A percentile compares a stretch with the other conserved stretches of the same genome.
These are phyloP conservation scores for Psittacula cyanocephala DNA, from an alignment of 2,113 vertebrate species.

Conservation along the genomic window DNA sequence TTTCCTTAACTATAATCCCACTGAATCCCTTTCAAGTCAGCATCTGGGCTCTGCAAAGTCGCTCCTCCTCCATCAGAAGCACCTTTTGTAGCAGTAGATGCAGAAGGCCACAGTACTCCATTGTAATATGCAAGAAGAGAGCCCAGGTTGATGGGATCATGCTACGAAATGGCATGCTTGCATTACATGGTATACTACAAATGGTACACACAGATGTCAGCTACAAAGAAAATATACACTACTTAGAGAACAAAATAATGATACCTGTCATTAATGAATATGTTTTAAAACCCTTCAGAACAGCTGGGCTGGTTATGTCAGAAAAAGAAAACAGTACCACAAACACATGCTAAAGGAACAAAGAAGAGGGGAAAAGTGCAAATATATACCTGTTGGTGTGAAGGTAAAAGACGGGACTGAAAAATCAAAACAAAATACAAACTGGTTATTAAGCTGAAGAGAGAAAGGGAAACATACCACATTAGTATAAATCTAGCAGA, in stretches of 20 bases:
- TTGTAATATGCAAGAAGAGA: neutral
- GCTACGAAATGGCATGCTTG: neutral
- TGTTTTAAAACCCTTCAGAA: neutral
- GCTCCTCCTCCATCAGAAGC: neutral
- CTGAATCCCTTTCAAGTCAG: neutral
- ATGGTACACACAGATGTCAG: neutral
- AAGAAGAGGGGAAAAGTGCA: slow-evolving; percentile 76
- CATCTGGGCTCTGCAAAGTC: neutral
- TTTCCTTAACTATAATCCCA: neutral
- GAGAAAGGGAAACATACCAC: slow-evolving; percentile 81
- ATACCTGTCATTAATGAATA: neutral
- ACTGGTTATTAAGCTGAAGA: slow-evolving; percentile 85
- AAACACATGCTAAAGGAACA: slow-evolving; percentile 75
- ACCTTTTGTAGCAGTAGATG: neutral
- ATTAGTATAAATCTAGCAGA: slow-evolving; percentile 83
- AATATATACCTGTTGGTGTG: slow-evolving; percentile 97
- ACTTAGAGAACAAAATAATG: neutral
- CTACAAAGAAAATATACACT: neutral
- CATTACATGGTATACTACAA: neutral
- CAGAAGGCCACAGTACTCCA: neutral
- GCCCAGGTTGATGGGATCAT: neutral
- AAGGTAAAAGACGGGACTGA: slow-evolving; percentile 99
- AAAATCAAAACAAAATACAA: slow-evolving; percentile 84
- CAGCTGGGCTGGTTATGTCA: slow-evolving; percentile 52
- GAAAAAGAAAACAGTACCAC: slow-evolving; percentile 61